phyloP scores from a whole-genome alignment of 2,797 vertebrate genomes.

The Phoebastria nigripes region DNA sequence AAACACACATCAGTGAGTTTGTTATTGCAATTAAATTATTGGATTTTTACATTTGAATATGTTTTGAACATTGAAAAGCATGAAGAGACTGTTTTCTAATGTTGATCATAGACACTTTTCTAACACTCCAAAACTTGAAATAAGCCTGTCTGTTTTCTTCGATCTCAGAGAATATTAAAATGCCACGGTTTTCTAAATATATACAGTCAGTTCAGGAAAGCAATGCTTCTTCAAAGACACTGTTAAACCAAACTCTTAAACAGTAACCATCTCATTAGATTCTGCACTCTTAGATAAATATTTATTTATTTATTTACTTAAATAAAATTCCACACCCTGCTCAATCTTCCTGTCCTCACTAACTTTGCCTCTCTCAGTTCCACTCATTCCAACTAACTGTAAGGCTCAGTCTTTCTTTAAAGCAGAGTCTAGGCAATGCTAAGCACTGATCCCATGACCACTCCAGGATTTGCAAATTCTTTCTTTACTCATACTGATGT shows the following conservation, averaged over 20 bases:
- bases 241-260: neutral
- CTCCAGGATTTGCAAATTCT: neutral
- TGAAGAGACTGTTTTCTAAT: slow-evolving; percentile 72
- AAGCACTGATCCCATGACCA: neutral
- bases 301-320: neutral
- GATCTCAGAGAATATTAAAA: slow-evolving; percentile 45
- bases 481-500: neutral
- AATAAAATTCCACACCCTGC: neutral
- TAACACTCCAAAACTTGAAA: slow-evolving; percentile 66
- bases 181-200: neutral
- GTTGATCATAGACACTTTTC: slow-evolving; percentile 73
- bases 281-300: neutral
- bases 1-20: slow-evolving; percentile 87
- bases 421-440: neutral
- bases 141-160: slow-evolving; percentile 43
- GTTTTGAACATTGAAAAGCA: slow-evolving; percentile 78
- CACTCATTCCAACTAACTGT: neutral
- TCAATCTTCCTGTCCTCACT: neutral
- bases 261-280: neutral
- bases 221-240: slow-evolving; percentile 2
- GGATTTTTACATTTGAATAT: slow-evolving; percentile 79
- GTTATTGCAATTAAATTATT: slow-evolving; percentile 86
- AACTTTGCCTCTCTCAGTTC: neutral
- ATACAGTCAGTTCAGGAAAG: slow-evolving; percentile 15
- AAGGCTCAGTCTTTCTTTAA: neutral